Evolutionary conservation across 1,140 invertebrate species (phyloP).

Genomic region (Heliconius hermathena): DNA sequence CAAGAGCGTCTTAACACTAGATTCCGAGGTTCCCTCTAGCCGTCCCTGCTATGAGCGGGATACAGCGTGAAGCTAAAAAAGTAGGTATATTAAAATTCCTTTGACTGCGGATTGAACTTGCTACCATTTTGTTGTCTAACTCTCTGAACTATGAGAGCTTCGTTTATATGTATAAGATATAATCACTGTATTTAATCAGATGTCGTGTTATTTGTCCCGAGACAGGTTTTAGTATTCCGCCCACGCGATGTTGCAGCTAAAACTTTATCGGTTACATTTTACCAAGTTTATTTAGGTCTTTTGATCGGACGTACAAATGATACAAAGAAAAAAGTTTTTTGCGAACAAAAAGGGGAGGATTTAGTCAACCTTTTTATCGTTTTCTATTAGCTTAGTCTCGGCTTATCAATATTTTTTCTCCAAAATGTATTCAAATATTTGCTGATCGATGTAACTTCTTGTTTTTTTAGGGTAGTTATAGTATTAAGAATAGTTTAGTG

Average conservation of each 20-base stretch:
- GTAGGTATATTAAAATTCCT: neutral
- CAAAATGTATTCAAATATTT: neutral
- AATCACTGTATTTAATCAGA: constrained; percentile 16
- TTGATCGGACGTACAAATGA: neutral
- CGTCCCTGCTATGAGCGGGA: too few species aligned
- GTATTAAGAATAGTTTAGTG: neutral
- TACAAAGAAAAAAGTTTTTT: neutral
- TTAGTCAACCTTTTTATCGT: neutral
- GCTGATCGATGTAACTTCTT: neutral
- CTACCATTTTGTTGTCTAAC: neutral
- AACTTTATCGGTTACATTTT: neutral
- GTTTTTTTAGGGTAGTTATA: neutral
- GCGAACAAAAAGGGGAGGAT: neutral
- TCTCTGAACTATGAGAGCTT: neutral
- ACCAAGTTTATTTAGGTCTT: constrained; percentile 17
- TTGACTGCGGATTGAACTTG: neutral
- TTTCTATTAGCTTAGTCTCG: neutral
- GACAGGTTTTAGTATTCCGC: neutral
- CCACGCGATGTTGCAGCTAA: constrained; percentile 25
- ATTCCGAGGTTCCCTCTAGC: too few species aligned
- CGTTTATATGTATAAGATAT: constrained; percentile 1
- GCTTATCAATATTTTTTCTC: neutral
- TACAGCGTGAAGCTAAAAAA: neutral
- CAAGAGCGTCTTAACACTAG: too few species aligned
- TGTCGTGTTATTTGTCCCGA: constrained; percentile 9